Conservation (phyloP, 2,797 vertebrate species). For the Siniperca undulata region DNA sequence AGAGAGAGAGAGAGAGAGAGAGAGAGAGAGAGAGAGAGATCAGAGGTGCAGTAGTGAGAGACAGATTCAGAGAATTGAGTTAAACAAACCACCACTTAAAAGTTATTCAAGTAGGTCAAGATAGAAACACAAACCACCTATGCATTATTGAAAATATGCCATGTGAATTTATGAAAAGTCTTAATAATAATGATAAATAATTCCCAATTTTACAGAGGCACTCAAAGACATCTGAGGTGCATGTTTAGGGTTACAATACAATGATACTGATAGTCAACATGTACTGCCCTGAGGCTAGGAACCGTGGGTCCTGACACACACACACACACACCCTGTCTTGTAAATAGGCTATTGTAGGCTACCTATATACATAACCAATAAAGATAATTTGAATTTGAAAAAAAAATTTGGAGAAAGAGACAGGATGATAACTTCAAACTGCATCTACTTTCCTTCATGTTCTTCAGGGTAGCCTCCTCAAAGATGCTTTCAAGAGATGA, state of each 20-base stretch:
- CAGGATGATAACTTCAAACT: constrained; percentile 4
- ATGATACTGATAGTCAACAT: not conserved
- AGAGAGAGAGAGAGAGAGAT: constrained; percentile 33
- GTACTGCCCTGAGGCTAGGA: not conserved
- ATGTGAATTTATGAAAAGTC: constrained; percentile 11
- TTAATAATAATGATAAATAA: not conserved
- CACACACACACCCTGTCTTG: not conserved
- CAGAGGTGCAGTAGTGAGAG: constrained; percentile 45
- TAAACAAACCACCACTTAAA: constrained; percentile 56
- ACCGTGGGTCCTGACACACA: not conserved
- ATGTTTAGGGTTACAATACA: not conserved
- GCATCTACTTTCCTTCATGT: not conserved
- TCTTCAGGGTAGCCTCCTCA: constrained; percentile 13
- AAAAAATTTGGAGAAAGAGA: not conserved
- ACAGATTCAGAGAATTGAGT: constrained; percentile 44
- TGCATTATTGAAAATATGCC: not conserved
- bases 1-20: constrained; percentile 12
- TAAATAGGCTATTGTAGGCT: not conserved
- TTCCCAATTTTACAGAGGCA: not conserved
- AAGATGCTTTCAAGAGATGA: constrained; percentile 42
- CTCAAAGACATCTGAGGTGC: constrained; percentile 1
- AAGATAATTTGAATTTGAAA: not conserved
- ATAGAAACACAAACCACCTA: constrained; percentile 30
- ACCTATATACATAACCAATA: not conserved
- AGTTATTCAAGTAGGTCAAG: constrained; percentile 64